Conservation (phyloP, 2,113 vertebrate genomes). For the Etheostoma spectabile region DNA sequence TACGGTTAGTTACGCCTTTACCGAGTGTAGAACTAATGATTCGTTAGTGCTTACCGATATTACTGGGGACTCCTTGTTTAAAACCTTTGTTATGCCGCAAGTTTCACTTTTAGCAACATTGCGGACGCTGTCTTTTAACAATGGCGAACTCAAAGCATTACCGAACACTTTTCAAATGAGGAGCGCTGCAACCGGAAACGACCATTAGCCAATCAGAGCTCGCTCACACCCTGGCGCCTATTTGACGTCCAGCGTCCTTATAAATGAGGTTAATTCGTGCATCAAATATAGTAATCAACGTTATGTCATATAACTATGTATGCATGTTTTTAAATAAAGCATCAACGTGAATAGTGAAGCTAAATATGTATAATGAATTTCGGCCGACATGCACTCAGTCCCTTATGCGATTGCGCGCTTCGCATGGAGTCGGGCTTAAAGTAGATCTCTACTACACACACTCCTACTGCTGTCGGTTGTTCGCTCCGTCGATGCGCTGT, state of each 20-base stretch:
- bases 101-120: conserved; percentile 22
- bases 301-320: rapidly evolving
- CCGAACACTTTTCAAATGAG: conserved; percentile 72
- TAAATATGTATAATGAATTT: not conserved
- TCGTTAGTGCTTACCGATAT: conserved; percentile 39
- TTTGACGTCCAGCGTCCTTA: not conserved
- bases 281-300: rapidly evolving
- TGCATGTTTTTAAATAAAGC: not conserved
- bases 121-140: conserved; percentile 35
- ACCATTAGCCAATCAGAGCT: conserved; percentile 59
- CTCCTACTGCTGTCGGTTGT: rapidly evolving
- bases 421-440: conserved; percentile 25
- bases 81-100: not conserved
- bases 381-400: rapidly evolving
- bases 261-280: not conserved
- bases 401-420: not conserved
- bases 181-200: conserved; percentile 57
- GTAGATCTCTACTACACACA: conserved; percentile 31
- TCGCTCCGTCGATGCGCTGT: not conserved
- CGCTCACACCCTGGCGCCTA: conserved; percentile 17
- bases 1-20: not conserved
- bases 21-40: not conserved
- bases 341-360: not conserved
- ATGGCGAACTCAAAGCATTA: conserved; percentile 30
- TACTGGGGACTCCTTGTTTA: rapidly evolving